These are phyloP conservation scores for Ochropleura plecta DNA, from an alignment of 2,888 invertebrate genomes.

Conservation along the genomic window DNA sequence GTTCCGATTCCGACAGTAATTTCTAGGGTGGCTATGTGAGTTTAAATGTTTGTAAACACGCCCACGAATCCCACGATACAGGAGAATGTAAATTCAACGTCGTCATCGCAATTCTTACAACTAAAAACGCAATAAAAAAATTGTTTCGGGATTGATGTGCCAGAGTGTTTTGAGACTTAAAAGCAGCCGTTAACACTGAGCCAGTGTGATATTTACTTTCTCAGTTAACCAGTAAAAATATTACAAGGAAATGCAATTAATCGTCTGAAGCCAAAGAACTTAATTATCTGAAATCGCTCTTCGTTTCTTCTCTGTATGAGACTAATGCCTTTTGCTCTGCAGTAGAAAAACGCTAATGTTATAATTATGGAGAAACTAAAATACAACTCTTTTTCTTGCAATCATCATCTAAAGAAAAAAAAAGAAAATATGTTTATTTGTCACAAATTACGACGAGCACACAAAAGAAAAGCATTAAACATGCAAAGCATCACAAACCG, in stretches of 20 bases:
- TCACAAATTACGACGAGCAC: too few species aligned
- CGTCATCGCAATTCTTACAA: too few species aligned
- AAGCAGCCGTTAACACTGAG: neutral
- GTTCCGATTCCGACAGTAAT: too few species aligned
- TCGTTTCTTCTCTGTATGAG: neutral
- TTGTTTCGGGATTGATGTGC: neutral
- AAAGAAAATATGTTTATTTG: too few species aligned
- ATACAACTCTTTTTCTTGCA: neutral
- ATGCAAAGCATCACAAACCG: too few species aligned
- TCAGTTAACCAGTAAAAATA: slow-evolving; percentile 11
- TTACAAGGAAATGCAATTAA: slow-evolving; percentile 24
- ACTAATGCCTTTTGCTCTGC: slow-evolving; percentile 20
- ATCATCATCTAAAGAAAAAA: neutral
- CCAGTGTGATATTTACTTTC: slow-evolving; percentile 16
- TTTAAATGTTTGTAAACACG: too few species aligned
- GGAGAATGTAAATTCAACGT: too few species aligned
- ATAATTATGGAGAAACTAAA: neutral
- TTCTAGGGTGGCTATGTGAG: too few species aligned
- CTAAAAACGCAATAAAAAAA: neutral
- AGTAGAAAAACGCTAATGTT: neutral
- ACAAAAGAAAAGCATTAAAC: too few species aligned
- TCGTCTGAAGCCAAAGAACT: slow-evolving; percentile 22
- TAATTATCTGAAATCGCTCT: slow-evolving; percentile 25
- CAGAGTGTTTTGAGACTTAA: neutral
- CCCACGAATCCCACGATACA: too few species aligned